These are phyloP conservation scores for Crax fasciolata DNA, from an alignment of 2,797 vertebrate species.

Conservation along the genomic window DNA sequence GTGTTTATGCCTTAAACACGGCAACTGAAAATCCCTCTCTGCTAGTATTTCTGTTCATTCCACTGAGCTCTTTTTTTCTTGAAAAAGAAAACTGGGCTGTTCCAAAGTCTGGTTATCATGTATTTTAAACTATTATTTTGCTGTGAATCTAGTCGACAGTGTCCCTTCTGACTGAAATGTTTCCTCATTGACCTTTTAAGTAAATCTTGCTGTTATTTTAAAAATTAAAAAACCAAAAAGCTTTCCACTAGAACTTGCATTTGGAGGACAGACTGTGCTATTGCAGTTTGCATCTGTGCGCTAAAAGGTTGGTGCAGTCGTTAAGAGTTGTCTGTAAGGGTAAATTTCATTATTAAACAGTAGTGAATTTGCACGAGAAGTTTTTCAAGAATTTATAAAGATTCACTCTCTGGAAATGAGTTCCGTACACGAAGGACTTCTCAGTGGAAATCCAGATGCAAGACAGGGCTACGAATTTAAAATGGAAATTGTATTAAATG, in stretches of 20 bases:
- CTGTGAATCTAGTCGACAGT: background rate
- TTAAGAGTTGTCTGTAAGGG: slow-evolving; percentile 9
- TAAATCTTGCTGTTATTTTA: background rate
- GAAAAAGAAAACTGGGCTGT: background rate
- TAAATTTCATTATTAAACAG: slow-evolving; percentile 5
- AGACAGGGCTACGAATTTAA: slow-evolving; percentile 10
- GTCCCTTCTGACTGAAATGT: background rate
- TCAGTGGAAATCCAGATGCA: slow-evolving; percentile 3
- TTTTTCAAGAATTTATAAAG: background rate
- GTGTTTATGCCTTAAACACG: slow-evolving; percentile 19
- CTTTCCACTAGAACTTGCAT: background rate
- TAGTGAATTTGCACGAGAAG: background rate
- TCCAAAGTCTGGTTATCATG: background rate
- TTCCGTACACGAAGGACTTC: background rate
- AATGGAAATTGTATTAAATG: background rate
- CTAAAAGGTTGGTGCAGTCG: slow-evolving; percentile 4
- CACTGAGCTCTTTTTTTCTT: slow-evolving; percentile 1
- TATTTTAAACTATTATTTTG: background rate
- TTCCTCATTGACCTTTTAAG: background rate
- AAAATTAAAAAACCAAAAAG: background rate
- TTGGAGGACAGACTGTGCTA: background rate
- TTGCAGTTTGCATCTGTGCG: background rate
- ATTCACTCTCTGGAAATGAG: background rate
- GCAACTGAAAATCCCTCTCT: slow-evolving; percentile 43
- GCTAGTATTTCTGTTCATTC: slow-evolving; percentile 9